These are phyloP conservation scores for Hirtodrosophila duncani DNA, from an alignment of 2,888 invertebrate genomes.

Conservation along the genomic window DNA sequence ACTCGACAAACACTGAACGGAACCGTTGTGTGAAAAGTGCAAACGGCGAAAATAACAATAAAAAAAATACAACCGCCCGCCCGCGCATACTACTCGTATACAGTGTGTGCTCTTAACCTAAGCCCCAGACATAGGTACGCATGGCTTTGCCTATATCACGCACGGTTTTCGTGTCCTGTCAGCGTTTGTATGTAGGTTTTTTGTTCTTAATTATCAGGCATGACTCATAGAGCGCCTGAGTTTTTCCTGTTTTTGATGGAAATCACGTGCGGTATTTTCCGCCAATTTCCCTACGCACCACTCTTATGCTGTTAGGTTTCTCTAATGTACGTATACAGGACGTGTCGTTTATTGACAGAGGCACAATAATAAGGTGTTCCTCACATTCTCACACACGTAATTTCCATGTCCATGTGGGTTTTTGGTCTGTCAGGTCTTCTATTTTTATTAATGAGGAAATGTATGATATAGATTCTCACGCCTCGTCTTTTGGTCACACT, in stretches of 20 bases:
- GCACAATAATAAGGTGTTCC: conserved; percentile 20
- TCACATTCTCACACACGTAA: conserved; percentile 39
- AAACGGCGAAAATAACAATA: conserved; percentile 23
- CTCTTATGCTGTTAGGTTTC: conserved; percentile 6
- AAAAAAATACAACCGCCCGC: conserved; percentile 36
- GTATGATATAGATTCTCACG: conserved; percentile 60
- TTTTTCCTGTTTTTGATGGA: conserved; percentile 60
- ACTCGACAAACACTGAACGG: conserved; percentile 52
- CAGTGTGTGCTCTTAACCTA: background rate
- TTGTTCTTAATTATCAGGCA: no score
- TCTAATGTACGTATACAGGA: conserved; percentile 53
- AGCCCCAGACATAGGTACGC: no score
- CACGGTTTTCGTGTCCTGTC: conserved; percentile 43
- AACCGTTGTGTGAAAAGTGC: conserved; percentile 23
- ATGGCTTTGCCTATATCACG: conserved; percentile 31
- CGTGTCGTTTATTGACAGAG: conserved; percentile 40
- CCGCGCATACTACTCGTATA: conserved; percentile 33
- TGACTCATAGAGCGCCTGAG: conserved; percentile 43
- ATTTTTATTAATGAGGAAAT: conserved; percentile 36
- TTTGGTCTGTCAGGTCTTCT: conserved; percentile 33
- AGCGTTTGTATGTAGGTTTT: conserved; percentile 26
- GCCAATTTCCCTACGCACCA: conserved; percentile 38
- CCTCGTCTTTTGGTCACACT: conserved; percentile 52
- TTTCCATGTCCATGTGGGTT: conserved; percentile 49
- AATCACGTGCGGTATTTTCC: conserved; percentile 70